Evolutionary conservation across 1,140 invertebrate species (phyloP), one percentile per base, ranked within the genome.

Genomic region (Trichomalopsis sarcophagae): DNA sequence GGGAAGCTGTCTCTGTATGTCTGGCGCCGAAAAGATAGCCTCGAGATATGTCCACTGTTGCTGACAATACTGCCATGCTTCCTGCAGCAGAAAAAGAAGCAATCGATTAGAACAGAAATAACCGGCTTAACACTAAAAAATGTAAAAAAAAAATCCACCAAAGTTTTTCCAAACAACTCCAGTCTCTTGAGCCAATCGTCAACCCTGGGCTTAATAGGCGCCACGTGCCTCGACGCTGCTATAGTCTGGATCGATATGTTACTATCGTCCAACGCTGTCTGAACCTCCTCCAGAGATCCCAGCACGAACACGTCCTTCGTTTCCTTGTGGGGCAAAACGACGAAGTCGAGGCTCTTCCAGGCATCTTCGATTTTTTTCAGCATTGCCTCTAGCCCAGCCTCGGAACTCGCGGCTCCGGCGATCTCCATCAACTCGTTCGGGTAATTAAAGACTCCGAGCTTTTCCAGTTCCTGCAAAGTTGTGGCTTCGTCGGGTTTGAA

Each of bases 241-340:
- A 98, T 97, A 0, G 97, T 98, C 86, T 95, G 96, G 11, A 98
- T 95, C 89, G 97, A 96, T 33, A 98, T 97, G 90, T 96, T 97
- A 86, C 96, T 97, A 89, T 98, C 97, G 89, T 98, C 97, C 2
- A 97, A 92, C 7, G 96, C 93, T 0, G 95, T 93, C 90, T 98
- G 97, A 73, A 98, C 94, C 87, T 98, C 97, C 89, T 98, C 97
- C 1, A 97, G 94, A 0, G 96, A 95, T 2, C 96, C 97, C 71
- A 98, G 91, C 44, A 98, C 96, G 88, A 94, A 98, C 0, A 97
- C 95, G 90, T 98, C 97, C 85, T 96, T 96, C 0, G 95, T 92
- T 86, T 98, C 97, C 87, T 96, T 96, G 91, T 98, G 96, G 1
- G 95, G 93, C 0, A 97, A 89, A 21, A 98, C 94, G 1, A 94